Conservation (phyloP, 1,140 invertebrate species). For the Drosophila repletoides region DNA sequence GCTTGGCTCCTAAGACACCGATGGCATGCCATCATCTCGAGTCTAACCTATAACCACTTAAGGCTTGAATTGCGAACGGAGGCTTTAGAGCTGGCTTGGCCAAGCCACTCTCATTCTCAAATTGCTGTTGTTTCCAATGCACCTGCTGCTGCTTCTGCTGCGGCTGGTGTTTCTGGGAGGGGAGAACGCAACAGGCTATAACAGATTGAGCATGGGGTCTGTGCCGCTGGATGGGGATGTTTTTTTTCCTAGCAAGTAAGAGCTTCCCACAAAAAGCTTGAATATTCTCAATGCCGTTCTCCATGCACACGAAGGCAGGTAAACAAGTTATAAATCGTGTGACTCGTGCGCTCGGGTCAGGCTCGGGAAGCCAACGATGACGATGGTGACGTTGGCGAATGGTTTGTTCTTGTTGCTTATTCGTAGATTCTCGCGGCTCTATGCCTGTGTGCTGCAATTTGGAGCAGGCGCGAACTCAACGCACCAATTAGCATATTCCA, state of each 20-base stretch:
- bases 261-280: conserved; percentile 40
- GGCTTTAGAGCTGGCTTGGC: conserved; percentile 17
- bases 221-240: conserved; percentile 54
- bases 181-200: conserved; percentile 63
- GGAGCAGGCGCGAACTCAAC: conserved; percentile 76
- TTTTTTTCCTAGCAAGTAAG: conserved; percentile 32
- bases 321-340: conserved; percentile 77
- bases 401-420: conserved; percentile 80
- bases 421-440: conserved; percentile 67
- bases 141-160: conserved; percentile 31
- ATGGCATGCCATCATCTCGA: conserved; percentile 32
- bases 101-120: conserved; percentile 7
- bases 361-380: conserved; percentile 44
- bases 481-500: conserved; percentile 82
- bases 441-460: conserved; percentile 60
- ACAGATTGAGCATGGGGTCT: conserved; percentile 43
- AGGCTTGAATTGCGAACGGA: conserved; percentile 9
- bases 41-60: conserved; percentile 30
- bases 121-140: conserved; percentile 1
- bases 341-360: conserved; percentile 38
- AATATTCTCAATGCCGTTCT: conserved; percentile 7
- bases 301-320: conserved; percentile 61
- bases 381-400: conserved; percentile 44
- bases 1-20: conserved; percentile 37
- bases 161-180: conserved; percentile 8